These are phyloP conservation scores for Aspidiotus destructor DNA, from an alignment of 2,888 invertebrate species.

Conservation along the genomic window DNA sequence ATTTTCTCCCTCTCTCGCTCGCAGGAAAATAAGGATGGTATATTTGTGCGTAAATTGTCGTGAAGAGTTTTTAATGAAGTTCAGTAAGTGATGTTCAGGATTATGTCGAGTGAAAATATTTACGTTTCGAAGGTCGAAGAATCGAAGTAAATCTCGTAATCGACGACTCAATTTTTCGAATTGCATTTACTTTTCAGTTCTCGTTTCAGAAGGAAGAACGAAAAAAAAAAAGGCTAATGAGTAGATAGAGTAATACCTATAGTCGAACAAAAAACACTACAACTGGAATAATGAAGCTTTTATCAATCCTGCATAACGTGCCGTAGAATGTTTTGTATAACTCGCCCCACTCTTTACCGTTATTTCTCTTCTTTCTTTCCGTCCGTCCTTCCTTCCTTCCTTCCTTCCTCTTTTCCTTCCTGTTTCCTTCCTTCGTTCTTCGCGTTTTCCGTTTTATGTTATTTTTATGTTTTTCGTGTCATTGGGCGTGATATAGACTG, in stretches of 20 bases:
- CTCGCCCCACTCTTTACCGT: conserved; percentile 28
- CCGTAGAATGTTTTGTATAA: conserved; percentile 17
- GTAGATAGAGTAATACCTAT: background rate
- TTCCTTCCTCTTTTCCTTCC: conserved; percentile 35
- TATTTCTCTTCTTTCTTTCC: conserved; percentile 34
- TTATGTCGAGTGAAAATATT: no score
- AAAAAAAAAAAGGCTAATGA: background rate
- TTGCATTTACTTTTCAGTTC: conserved; percentile 8
- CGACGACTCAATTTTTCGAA: background rate
- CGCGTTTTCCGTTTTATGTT: conserved; percentile 35
- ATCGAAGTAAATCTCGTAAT: no score
- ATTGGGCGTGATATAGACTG: conserved; percentile 32
- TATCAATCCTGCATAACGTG: conserved; percentile 27
- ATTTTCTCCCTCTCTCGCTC: no score
- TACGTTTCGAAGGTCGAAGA: no score
- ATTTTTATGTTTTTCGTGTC: conserved; percentile 32
- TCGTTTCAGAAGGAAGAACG: conserved; percentile 10
- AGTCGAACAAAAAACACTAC: background rate
- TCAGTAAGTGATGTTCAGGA: no score
- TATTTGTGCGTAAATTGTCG: no score
- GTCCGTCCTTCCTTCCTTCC: conserved; percentile 30
- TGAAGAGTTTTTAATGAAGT: no score
- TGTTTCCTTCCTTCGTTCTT: conserved; percentile 36
- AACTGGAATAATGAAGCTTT: conserved; percentile 18
- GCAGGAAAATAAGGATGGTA: no score